Base-by-base conservation (phyloP, 2,888 invertebrate species). In the Hedya salicella region DNA sequence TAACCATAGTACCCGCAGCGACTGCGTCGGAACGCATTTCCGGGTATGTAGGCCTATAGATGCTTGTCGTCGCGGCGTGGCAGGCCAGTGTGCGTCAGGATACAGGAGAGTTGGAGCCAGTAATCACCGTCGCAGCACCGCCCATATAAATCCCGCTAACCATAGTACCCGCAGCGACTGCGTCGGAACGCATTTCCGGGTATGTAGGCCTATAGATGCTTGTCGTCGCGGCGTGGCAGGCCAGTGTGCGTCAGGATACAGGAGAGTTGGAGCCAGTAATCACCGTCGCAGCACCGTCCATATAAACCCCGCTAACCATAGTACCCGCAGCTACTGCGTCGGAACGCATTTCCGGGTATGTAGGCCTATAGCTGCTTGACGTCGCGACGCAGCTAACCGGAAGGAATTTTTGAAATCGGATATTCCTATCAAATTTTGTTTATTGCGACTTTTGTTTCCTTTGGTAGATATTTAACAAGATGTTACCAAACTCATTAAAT, bases 161-260 rank as follows among this genome's bases (percentile, higher is more conserved):
- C n/a, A n/a, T n/a, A n/a, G n/a, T n/a, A n/a, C n/a, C 63, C 42
- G 11, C 25, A 4, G 4, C 25, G 25, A n/a, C 25, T 1, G 1
- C 25, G 25, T 25, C 25, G 9, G 11, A 9, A 9, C 11, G 9
- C 0, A 11, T 6, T 25, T 2, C 13, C 4, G 19, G 11, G 49
- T 93, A 93, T 73, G 97, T 98, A 52, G 98, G 98, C 4, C 82
- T 89, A 8, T 97, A 98, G 0, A 92, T 98, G 68, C 96, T 96
- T 0, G 95, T 95, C 0, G 94, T 96, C 0, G 83, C 92, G 36
- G 94, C 96, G 0, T 86, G 94, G 69, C 85, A 96, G 16, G 93
- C 91, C 0, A 82, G 73, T 0, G 25, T 82, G 73, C 0, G 25
- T 25, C 3, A 81, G 2, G 79, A 74, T 1, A 71, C 73, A 0